Conservation (phyloP, 2,888 invertebrate species). For the Xestoiulus laeticollis region DNA sequence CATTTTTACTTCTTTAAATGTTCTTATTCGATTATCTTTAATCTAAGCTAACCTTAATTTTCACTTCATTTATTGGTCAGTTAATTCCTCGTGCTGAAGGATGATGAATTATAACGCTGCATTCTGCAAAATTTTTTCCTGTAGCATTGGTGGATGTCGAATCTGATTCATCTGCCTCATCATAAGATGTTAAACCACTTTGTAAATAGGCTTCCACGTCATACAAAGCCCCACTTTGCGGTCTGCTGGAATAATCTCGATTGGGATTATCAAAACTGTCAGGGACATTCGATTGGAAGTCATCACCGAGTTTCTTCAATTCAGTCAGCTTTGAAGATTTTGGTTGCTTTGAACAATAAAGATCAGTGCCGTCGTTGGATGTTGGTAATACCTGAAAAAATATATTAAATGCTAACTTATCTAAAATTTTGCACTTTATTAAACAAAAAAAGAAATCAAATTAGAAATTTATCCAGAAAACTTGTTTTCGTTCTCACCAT, state of each 20-base stretch:
- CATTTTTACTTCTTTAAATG: too few species aligned
- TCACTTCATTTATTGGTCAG: neutral
- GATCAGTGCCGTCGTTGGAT: neutral
- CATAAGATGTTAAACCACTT: neutral
- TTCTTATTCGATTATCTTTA: too few species aligned
- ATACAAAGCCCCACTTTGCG: neutral
- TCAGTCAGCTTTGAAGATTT: neutral
- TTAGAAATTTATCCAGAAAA: neutral
- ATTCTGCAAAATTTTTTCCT: neutral
- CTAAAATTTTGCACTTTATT: too few species aligned
- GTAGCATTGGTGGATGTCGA: neutral
- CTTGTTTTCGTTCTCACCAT: neutral
- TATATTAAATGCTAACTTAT: too few species aligned
- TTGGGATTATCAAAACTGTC: neutral
- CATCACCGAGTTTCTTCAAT: neutral
- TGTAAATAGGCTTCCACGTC: neutral
- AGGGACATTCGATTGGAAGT: neutral
- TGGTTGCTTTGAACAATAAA: neutral
- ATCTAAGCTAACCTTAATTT: too few species aligned
- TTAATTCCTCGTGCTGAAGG: neutral
- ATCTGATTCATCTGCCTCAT: neutral
- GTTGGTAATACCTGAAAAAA: neutral
- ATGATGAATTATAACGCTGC: neutral
- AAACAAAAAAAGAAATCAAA: too few species aligned
- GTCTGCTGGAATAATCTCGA: constrained; percentile 18